A percentile compares a stretch with the other conserved stretches of the same genome.
Evolutionary conservation across 2,888 invertebrate species (phyloP).

Genomic region (Xanthorhoe spadicearia): DNA sequence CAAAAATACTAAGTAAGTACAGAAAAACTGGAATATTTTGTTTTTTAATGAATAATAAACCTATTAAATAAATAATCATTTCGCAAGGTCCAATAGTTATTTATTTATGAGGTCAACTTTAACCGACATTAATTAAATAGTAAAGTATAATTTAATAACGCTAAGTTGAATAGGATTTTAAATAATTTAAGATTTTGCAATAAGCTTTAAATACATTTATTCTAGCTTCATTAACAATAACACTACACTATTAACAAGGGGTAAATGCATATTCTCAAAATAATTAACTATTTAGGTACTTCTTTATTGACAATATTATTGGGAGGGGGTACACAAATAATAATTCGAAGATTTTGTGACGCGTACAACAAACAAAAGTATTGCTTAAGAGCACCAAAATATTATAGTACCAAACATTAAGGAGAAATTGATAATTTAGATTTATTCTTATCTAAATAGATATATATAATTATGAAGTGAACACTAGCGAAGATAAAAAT

Average conservation of each 20-base stretch:
- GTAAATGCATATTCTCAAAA: constrained; percentile 79
- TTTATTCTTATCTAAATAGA: no score
- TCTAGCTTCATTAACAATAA: constrained; percentile 59
- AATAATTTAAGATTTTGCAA: constrained; percentile 38
- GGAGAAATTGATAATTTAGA: background rate
- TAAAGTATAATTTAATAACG: constrained; percentile 4
- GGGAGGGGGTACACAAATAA: constrained; percentile 31
- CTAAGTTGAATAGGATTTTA: constrained; percentile 31
- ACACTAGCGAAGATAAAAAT: background rate
- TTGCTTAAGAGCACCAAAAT: constrained; percentile 32
- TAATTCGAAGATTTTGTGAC: constrained; percentile 34
- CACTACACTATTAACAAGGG: constrained; percentile 64
- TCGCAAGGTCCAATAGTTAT: background rate
- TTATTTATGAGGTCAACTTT: background rate
- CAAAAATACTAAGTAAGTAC: constrained; percentile 16
- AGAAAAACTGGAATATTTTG: background rate
- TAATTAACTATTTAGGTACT: constrained; percentile 51
- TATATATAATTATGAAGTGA: background rate
- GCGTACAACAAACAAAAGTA: constrained; percentile 22
- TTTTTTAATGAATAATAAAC: constrained; percentile 3
- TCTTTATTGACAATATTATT: constrained; percentile 34
- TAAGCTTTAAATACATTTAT: constrained; percentile 49
- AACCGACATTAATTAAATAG: constrained; percentile 4
- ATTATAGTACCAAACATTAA: constrained; percentile 7
- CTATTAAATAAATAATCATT: background rate